Conservation (phyloP, 2,797 vertebrate species). For the Myotis pilosus region DNA sequence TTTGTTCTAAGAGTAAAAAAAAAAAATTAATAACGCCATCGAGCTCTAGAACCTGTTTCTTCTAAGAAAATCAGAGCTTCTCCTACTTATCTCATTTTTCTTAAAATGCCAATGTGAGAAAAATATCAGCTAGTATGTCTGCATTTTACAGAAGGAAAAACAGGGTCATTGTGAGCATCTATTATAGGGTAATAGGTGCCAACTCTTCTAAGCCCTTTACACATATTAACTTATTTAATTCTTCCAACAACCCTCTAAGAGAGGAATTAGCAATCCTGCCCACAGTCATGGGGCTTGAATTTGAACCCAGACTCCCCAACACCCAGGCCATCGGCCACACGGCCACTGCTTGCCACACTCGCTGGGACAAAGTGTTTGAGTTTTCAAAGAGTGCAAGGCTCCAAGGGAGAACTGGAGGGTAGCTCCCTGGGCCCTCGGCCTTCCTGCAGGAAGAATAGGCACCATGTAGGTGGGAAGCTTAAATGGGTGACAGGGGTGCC, state of each 20-base stretch:
- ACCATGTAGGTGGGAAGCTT: fast-evolving
- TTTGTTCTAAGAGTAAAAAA: background rate
- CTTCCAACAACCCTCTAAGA: background rate
- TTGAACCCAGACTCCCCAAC: background rate
- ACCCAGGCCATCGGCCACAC: background rate
- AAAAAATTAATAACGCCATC: background rate
- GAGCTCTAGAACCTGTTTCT: background rate
- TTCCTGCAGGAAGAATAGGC: background rate
- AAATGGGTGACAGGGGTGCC: background rate
- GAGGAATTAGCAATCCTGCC: background rate
- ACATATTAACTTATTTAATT: background rate
- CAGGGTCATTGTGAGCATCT: background rate
- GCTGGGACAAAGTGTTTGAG: background rate
- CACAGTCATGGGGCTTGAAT: background rate
- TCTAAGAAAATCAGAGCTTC: slow-evolving; percentile 1
- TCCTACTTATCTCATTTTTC: slow-evolving; percentile 24
- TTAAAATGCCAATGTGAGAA: background rate
- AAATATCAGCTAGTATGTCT: background rate
- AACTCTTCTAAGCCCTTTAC: background rate
- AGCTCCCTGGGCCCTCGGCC: background rate
- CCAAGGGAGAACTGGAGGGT: background rate
- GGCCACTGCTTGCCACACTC: background rate
- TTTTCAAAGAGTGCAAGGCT: background rate
- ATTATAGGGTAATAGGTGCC: background rate
- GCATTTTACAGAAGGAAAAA: background rate